phyloP scores from a whole-genome alignment of 2,888 invertebrate genomes.

The Eucera pruinosa region DNA sequence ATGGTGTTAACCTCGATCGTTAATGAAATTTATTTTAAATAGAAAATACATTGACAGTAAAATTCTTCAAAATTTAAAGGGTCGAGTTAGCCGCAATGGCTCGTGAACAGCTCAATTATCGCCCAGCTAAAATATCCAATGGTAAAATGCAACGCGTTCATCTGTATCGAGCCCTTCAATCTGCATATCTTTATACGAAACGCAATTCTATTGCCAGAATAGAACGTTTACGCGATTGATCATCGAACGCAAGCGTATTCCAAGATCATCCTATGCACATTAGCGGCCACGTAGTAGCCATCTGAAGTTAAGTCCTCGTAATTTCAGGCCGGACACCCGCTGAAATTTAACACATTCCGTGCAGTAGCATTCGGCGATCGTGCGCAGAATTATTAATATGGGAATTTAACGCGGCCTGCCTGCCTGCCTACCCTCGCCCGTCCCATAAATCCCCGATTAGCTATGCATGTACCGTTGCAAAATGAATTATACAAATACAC shows the following conservation, averaged over 20 bases:
- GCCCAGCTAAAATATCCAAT: too few relatives aligned
- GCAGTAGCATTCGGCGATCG: constrained; percentile 28
- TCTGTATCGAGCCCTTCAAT: too few relatives aligned
- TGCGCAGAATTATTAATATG: constrained; percentile 45
- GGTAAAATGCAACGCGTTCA: too few relatives aligned
- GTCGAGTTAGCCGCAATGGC: too few relatives aligned
- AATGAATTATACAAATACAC: constrained; percentile 51
- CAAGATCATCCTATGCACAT: neutral
- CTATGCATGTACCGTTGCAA: constrained; percentile 48
- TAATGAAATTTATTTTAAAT: too few relatives aligned
- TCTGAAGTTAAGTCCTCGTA: constrained; percentile 14
- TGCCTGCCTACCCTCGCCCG: neutral
- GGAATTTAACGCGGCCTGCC: constrained; percentile 17
- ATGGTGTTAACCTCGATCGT: too few relatives aligned
- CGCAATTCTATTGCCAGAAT: too few relatives aligned
- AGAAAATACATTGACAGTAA: too few relatives aligned
- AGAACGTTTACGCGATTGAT: neutral
- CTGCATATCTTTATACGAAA: too few relatives aligned
- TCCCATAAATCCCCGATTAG: constrained; percentile 44
- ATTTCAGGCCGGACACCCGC: constrained; percentile 16
- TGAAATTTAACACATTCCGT: constrained; percentile 45
- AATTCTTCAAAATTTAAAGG: too few relatives aligned
- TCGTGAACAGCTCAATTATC: too few relatives aligned
- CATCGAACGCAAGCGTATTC: neutral
- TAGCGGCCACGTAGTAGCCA: neutral